Percentiles rank a stretch among this genome's conserved stretches.
Conservation (phyloP, 2,113 vertebrate species). For the Clupea harengus region DNA sequence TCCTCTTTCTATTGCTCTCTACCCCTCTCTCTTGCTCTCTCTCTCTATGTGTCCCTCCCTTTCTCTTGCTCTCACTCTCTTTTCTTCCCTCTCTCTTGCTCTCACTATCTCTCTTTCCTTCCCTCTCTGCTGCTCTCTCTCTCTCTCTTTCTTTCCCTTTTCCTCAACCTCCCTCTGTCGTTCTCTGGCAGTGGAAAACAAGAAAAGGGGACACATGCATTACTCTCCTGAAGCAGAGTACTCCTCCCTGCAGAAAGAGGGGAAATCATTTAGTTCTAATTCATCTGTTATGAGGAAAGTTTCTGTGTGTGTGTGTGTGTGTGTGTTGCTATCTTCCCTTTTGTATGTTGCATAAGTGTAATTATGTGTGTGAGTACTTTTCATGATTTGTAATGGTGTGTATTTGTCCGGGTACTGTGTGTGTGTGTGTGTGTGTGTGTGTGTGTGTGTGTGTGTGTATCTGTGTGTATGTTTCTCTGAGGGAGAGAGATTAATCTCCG, state of each 20-base stretch:
- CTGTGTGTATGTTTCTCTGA: neutral
- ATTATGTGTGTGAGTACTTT: neutral
- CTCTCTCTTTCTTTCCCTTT: neutral
- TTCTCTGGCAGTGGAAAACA: neutral
- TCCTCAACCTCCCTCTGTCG: neutral
- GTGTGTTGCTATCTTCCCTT: neutral
- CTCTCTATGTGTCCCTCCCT: neutral
- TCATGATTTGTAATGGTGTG: neutral
- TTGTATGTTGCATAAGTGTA: neutral
- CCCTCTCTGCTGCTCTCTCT: neutral
- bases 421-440: conserved; percentile 16
- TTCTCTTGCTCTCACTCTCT: neutral
- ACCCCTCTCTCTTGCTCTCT: neutral
- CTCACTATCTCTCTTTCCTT: neutral
- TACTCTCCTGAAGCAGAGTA: neutral
- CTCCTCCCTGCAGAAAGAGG: neutral
- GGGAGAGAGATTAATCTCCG: conserved; percentile 48
- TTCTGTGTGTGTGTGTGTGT: neutral
- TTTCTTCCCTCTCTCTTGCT: neutral
- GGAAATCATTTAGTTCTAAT: conserved; percentile 6
- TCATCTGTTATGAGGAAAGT: neutral
- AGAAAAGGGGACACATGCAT: neutral
- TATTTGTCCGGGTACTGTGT: neutral
- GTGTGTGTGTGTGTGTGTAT: neutral
- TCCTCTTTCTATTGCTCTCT: neutral